A percentile compares a stretch with the other conserved stretches of the same genome.
Conservation (phyloP, 2,888 invertebrate genomes). For the Entomobrya proxima region DNA sequence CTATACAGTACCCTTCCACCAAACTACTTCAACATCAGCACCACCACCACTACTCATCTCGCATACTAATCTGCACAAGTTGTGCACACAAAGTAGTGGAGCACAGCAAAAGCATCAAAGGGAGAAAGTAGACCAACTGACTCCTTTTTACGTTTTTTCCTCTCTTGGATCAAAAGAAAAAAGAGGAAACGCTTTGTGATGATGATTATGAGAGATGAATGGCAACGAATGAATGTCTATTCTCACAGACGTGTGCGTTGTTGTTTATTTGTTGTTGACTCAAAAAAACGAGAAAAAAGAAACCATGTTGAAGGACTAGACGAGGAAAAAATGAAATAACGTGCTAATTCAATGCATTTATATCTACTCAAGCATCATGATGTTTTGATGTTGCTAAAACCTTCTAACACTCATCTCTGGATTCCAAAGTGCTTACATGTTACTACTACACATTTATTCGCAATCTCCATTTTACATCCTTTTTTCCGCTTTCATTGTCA, state of each 20-base stretch:
- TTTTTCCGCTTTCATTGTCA: not conserved
- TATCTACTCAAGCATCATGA: not conserved
- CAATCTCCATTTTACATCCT: constrained; percentile 13
- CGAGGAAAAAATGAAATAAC: constrained; percentile 30
- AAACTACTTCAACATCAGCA: constrained; percentile 6
- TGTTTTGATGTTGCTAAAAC: not conserved
- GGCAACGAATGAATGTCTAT: constrained; percentile 31
- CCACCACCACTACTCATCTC: constrained; percentile 9
- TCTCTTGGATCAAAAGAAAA: constrained; percentile 21
- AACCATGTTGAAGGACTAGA: not conserved
- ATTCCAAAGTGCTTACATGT: not conserved
- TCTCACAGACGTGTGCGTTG: not conserved
- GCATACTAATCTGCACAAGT: constrained; percentile 40
- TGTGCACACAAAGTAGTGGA: not conserved
- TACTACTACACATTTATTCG: not conserved
- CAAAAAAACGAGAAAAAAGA: not conserved
- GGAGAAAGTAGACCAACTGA: constrained; percentile 38
- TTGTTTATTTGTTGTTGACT: constrained; percentile 19
- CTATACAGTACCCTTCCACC: not conserved
- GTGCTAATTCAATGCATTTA: constrained; percentile 54
- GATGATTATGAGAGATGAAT: constrained; percentile 41
- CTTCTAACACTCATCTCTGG: not conserved
- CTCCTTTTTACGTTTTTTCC: constrained; percentile 14
- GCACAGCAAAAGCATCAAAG: not conserved
- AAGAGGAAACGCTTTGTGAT: constrained; percentile 18